Base-by-base conservation (phyloP, 2,888 invertebrate genomes). In the Hyposoter didymator region DNA sequence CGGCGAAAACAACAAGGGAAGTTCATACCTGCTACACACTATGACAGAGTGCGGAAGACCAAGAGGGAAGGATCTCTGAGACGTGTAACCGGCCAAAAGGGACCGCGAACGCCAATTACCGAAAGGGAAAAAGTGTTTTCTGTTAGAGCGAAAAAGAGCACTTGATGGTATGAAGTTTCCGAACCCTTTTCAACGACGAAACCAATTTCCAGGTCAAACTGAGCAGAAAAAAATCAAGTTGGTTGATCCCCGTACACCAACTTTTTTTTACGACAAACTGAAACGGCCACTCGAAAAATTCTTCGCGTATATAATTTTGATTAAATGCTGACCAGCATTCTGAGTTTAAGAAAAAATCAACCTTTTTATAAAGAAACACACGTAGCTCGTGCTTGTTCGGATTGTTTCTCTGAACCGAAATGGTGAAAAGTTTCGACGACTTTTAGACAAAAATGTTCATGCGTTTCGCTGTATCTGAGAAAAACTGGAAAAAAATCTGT, bases 61-160 rank as follows among this genome's bases (percentile, higher is more conserved):
- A 14, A 47, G 17, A 47, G 17, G 47, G 17, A 47, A 14, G 47
- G 17, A 47, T 47, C 5, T 17, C 1, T 1, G 17, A 70, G 74
- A 62, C 59, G 78, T 28, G 66, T 55, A 66, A 28, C 52, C 39
- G 67, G 14, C 67, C n/a, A 74, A 49, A 52, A 49, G 70, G 62
- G 69, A 84, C 78, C 81, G 87, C 88, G 89, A 91, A 89, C 90
- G 91, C 91, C 91, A 91, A 91, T 91, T 91, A 91, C 89, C 90
- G 90, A 88, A 84, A 79, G 86, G 88, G 88, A 89, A 74, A 88
- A 84, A 86, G 64, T 78, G 78, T 76, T 80, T 39, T 69, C 84
- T 83, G 43, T 39, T 39, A 22, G 43, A 19, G 39, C 22, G 5
- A 10, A 43, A 19, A 43, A 39, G 12, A 19, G 43, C 43, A 19